These are phyloP conservation scores for Diglossa cyanea DNA, from an alignment of 2,797 vertebrate genomes.

Conservation along the genomic window DNA sequence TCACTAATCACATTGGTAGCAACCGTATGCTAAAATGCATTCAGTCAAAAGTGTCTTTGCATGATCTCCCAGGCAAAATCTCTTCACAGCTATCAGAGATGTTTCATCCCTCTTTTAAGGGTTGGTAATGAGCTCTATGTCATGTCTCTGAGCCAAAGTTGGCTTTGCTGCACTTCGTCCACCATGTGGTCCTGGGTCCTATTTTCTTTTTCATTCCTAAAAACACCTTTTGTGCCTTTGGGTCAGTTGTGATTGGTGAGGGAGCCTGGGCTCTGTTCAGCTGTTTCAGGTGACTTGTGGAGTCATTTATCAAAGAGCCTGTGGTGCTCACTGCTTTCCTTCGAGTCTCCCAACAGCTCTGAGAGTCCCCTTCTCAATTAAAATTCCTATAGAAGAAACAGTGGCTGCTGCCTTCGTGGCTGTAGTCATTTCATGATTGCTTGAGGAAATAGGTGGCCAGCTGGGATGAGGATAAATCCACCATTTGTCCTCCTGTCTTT, in stretches of 20 bases:
- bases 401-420: background rate
- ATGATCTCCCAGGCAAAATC: background rate
- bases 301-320: background rate
- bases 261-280: background rate
- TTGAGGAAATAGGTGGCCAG: background rate
- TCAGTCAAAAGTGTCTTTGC: background rate
- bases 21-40: background rate
- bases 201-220: background rate
- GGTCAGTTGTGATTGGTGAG: background rate
- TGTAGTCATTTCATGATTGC: background rate
- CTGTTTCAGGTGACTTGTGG: background rate
- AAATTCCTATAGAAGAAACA: background rate
- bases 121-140: background rate
- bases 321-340: background rate
- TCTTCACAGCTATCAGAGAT: background rate
- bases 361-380: background rate
- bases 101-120: background rate
- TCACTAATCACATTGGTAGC: background rate
- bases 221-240: background rate
- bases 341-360: rapidly evolving
- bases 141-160: background rate
- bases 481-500: background rate
- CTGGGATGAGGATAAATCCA: background rate
- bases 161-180: background rate
- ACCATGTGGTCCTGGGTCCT: background rate